A percentile compares a stretch with the other conserved stretches of the same genome.
phyloP scores from a whole-genome alignment of 2,113 vertebrate species.

The Hemibagrus wyckioides region DNA sequence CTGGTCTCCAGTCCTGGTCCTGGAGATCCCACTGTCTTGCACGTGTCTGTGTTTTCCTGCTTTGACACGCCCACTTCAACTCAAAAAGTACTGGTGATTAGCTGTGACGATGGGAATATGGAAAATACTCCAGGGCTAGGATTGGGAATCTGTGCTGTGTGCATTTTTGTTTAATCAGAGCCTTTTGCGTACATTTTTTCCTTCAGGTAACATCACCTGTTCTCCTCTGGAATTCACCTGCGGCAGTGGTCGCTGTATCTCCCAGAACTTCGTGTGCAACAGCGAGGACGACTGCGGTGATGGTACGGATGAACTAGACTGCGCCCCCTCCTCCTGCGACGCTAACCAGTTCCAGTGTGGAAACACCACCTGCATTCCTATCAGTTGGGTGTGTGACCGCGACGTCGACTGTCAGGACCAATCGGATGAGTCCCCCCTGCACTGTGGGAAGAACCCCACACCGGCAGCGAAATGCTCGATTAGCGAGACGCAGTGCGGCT shows the following conservation, averaged over 20 bases:
- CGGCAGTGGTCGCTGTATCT: slow-evolving; percentile 87
- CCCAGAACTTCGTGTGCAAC: slow-evolving; percentile 91
- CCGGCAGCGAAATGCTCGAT: slow-evolving; percentile 80
- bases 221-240: slow-evolving; percentile 91
- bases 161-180: background rate
- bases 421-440: slow-evolving; percentile 87
- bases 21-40: background rate
- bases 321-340: slow-evolving; percentile 84
- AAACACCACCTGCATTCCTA: slow-evolving; percentile 86
- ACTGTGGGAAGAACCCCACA: slow-evolving; percentile 85
- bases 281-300: slow-evolving; percentile 95
- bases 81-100: background rate
- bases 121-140: background rate
- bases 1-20: background rate
- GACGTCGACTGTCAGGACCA: slow-evolving; percentile 93
- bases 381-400: slow-evolving; percentile 91
- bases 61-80: background rate
- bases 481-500: slow-evolving; percentile 86
- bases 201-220: slow-evolving; percentile 88
- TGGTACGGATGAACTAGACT: slow-evolving; percentile 86
- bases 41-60: background rate
- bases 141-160: background rate
- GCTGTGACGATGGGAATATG: background rate
- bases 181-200: background rate
- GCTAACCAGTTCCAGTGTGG: slow-evolving; percentile 90